Evolutionary conservation across 2,113 vertebrate genomes (phyloP), one percentile per base, ranked within the genome.

Genomic region (Heterotilapia buettikoferi): DNA sequence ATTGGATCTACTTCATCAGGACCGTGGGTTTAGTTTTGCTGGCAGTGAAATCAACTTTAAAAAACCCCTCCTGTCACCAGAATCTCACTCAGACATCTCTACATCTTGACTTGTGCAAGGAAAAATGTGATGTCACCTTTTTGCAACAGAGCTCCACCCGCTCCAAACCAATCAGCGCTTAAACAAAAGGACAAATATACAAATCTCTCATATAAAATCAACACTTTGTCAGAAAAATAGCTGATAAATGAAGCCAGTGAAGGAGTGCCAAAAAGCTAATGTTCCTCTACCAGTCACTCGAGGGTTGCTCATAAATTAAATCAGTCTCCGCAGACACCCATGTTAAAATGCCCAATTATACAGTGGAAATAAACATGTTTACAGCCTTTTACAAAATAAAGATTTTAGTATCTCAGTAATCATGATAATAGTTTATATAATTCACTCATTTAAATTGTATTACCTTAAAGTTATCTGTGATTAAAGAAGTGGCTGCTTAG

Each of bases 371-470:
- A 76, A 50, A 50, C 24, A 47, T 31, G 43, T 31, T 12, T 50
- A 50, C 43, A 78, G 43, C 43, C 43, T 50, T 29, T 29, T 78
- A 31, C 71, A 50, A 78, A 78, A 78, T 8, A 78, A 19, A 50
- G 6, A 29, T 31, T 78, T 19, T 18, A 11, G 24, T 26, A 29
- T 31, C 4, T 31, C 6, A 5, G 68, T 26, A 78, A 31, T 76
- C 9, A 31, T 31, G 43, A 47, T 11, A 50, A 24, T 26, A 31
- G 24, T 47, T 73, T 73, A 73, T 47, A 47, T 73, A 26, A 73
- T 2, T 0, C 40, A 73, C 9, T 45, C 0, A 11, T 29, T 73
- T 18, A 73, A 47, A 73, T 11, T 29, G 0, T 47, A 11, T 26
- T 47, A 45, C 13, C 40, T 18, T 78, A 50, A 12, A 50, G 24